Conservation (phyloP, 2,113 vertebrate species). For the Bagarius yarrelli region DNA sequence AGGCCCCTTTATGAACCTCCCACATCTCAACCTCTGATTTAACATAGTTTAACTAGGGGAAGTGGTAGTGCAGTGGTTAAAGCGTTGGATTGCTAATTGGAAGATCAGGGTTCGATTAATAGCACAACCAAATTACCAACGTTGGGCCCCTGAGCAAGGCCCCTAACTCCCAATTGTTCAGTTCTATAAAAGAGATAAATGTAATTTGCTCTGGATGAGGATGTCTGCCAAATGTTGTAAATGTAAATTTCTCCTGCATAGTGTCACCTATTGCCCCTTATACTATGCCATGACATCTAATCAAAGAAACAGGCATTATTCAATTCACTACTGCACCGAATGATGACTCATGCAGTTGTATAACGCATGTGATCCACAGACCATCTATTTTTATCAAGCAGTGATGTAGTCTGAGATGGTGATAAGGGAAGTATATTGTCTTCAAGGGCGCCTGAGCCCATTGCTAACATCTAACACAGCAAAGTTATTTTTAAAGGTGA, state of each 20-base stretch:
- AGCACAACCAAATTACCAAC: no score
- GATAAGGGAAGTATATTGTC: background rate
- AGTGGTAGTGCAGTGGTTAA: no score
- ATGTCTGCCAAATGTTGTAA: no score
- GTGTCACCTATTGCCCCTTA: background rate
- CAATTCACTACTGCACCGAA: slow-evolving; percentile 11
- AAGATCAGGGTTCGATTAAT: no score
- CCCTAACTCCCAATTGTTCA: no score
- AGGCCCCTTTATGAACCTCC: background rate
- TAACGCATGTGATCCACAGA: slow-evolving; percentile 19
- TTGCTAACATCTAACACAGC: background rate
- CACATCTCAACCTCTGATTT: background rate
- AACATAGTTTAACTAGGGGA: background rate
- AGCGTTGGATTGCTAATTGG: no score
- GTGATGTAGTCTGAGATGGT: background rate
- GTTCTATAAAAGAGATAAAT: no score
- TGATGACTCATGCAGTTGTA: slow-evolving; percentile 21
- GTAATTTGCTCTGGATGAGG: no score
- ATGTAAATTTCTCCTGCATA: background rate
- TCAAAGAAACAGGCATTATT: background rate
- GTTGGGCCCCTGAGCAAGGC: no score
- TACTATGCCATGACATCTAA: background rate
- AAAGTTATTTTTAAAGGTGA: background rate
- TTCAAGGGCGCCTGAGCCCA: background rate
- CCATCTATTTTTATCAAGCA: slow-evolving; percentile 19